phyloP scores from a whole-genome alignment of 2,797 vertebrate genomes.

The Iguana delicatissima region DNA sequence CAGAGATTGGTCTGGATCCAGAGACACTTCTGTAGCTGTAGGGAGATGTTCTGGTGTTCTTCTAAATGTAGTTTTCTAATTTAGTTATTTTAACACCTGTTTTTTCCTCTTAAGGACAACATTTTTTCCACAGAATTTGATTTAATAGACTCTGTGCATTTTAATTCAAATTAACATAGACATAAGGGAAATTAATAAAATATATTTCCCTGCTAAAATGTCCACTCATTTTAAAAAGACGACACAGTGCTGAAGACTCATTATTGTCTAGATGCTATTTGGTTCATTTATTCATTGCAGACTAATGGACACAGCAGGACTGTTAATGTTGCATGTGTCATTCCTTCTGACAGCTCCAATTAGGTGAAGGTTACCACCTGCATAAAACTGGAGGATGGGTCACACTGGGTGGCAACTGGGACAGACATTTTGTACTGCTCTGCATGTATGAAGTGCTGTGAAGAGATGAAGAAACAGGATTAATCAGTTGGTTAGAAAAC shows the following conservation, averaged over 20 bases:
- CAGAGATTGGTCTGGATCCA: background rate
- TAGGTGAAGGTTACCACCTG: slow-evolving; percentile 70
- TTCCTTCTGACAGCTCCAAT: slow-evolving; percentile 70
- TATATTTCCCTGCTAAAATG: slow-evolving; percentile 40
- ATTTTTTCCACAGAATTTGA: background rate
- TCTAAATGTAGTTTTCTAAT: background rate
- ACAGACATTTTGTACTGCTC: background rate
- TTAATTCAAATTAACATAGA: slow-evolving; percentile 17
- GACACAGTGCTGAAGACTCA: background rate
- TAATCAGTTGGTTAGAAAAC: background rate
- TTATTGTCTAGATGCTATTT: slow-evolving; percentile 56
- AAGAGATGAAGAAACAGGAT: background rate
- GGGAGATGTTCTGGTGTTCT: too few relatives aligned
- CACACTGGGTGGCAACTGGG: background rate
- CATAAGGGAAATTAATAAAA: slow-evolving; percentile 39
- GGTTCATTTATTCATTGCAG: slow-evolving; percentile 56
- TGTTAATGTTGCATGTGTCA: slow-evolving; percentile 70
- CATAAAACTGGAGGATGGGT: slow-evolving; percentile 12
- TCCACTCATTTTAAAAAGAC: background rate
- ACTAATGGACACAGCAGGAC: slow-evolving; percentile 68
- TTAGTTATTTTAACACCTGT: background rate
- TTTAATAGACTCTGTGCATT: background rate
- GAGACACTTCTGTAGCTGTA: background rate
- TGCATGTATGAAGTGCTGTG: background rate
- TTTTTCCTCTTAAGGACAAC: background rate